Conservation (phyloP, 2,113 vertebrate species). For the Mugil cephalus region DNA sequence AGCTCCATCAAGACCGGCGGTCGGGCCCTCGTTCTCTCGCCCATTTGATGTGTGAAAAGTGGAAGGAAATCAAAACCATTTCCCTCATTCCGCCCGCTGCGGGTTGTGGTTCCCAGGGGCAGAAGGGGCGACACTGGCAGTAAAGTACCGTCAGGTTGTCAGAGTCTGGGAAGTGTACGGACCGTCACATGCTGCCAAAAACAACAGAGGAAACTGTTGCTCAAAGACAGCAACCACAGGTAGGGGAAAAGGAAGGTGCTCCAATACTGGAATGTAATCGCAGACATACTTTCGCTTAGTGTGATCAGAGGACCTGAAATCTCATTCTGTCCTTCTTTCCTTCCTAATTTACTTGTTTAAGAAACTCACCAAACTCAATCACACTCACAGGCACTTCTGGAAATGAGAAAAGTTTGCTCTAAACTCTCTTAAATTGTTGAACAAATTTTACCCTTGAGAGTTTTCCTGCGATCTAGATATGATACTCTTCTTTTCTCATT, state of each 20-base stretch:
- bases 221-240: conserved; percentile 63
- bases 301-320: conserved; percentile 43
- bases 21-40: conserved; percentile 35
- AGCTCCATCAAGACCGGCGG: conserved; percentile 56
- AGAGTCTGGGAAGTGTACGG: conserved; percentile 61
- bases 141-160: conserved; percentile 48
- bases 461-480: conserved; percentile 72
- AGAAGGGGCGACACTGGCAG: conserved; percentile 53
- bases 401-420: conserved; percentile 63
- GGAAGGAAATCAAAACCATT: conserved; percentile 81
- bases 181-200: conserved; percentile 62
- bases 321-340: conserved; percentile 11
- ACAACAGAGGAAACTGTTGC: conserved; percentile 74
- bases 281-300: conserved; percentile 38
- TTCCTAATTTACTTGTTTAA: conserved; percentile 46
- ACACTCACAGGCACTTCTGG: conserved; percentile 25
- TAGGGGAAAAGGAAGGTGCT: conserved; percentile 51
- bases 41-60: conserved; percentile 78
- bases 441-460: conserved; percentile 50
- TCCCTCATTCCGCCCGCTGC: conserved; percentile 67
- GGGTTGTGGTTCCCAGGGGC: conserved; percentile 68
- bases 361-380: conserved; percentile 27
- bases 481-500: conserved; percentile 83
- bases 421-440: conserved; percentile 46
- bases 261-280: conserved; percentile 31